These are phyloP conservation scores for Misgurnus anguillicaudatus DNA, from an alignment of 2,113 vertebrate genomes.

Conservation along the genomic window DNA sequence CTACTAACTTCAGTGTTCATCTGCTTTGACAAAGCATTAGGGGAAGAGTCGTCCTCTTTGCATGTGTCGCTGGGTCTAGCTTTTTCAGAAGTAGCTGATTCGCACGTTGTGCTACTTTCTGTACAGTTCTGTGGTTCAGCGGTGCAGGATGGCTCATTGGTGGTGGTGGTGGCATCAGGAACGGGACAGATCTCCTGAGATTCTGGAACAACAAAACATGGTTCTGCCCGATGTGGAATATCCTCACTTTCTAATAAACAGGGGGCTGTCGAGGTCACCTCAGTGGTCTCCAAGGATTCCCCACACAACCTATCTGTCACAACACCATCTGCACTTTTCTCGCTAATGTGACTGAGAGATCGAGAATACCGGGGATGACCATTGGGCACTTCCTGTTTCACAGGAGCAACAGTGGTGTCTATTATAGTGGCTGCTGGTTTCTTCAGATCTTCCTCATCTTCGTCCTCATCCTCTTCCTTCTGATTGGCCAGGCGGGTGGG, in stretches of 20 bases:
- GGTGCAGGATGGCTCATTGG: not conserved
- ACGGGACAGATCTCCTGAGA: constrained; percentile 8
- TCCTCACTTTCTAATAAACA: constrained; percentile 60
- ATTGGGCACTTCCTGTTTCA: constrained; percentile 65
- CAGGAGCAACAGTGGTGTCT: constrained; percentile 31
- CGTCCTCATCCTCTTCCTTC: constrained; percentile 52
- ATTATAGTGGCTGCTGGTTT: constrained; percentile 53
- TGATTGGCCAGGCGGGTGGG: constrained; percentile 47
- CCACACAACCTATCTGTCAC: constrained; percentile 57
- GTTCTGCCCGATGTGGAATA: constrained; percentile 44
- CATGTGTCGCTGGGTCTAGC: not conserved
- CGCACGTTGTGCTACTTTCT: not conserved
- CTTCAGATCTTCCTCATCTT: constrained; percentile 60
- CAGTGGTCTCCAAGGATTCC: constrained; percentile 58
- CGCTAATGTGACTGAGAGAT: constrained; percentile 95
- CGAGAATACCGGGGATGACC: constrained; percentile 79
- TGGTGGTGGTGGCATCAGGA: not conserved
- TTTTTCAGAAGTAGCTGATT: constrained; percentile 16
- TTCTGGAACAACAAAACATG: constrained; percentile 26
- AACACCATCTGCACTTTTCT: constrained; percentile 80
- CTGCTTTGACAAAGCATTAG: constrained; percentile 22
- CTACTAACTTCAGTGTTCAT: constrained; percentile 1
- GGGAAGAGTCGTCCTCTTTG: constrained; percentile 25
- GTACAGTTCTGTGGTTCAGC: constrained; percentile 14
- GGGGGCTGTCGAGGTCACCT: constrained; percentile 50